Evolutionary conservation across 2,888 invertebrate genomes (phyloP).

Genomic region (Xanthorhoe designata): DNA sequence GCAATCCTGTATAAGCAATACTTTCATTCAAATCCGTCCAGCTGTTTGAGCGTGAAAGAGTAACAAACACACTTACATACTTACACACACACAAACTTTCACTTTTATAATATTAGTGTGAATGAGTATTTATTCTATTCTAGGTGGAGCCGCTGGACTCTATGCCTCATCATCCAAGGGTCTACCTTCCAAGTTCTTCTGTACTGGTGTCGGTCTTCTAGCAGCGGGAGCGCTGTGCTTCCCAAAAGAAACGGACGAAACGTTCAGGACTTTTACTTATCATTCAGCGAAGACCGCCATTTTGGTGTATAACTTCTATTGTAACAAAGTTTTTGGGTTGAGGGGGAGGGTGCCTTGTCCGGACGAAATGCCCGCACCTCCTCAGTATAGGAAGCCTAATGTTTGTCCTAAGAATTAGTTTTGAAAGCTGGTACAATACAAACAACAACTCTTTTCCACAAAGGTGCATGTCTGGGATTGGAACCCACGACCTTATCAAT

Average conservation of each 20-base stretch:
- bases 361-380: conserved; percentile 52
- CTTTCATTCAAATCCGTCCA: too few relatives aligned
- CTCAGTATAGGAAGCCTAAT: conserved; percentile 30
- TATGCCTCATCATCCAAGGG: conserved; percentile 40
- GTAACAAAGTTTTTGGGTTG: conserved; percentile 46
- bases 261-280: conserved; percentile 52
- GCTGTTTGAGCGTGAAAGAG: too few relatives aligned
- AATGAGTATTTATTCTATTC: too few relatives aligned
- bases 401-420: conserved; percentile 44
- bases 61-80: too few relatives aligned
- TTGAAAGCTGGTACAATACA: not conserved
- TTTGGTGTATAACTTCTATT: conserved; percentile 50
- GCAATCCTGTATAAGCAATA: too few relatives aligned
- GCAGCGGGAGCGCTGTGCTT: conserved; percentile 62
- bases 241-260: conserved; percentile 66
- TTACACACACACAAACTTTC: too few relatives aligned
- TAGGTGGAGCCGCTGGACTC: conserved; percentile 52
- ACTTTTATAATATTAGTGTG: too few relatives aligned
- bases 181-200: conserved; percentile 49
- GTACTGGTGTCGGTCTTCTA: conserved; percentile 53
- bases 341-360: conserved; percentile 57
- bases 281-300: conserved; percentile 45
- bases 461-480: too few relatives aligned
- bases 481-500: too few relatives aligned
- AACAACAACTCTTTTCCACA: too few relatives aligned